Conservation (phyloP, 2,888 invertebrate genomes). For the Drosophila meridiana region DNA sequence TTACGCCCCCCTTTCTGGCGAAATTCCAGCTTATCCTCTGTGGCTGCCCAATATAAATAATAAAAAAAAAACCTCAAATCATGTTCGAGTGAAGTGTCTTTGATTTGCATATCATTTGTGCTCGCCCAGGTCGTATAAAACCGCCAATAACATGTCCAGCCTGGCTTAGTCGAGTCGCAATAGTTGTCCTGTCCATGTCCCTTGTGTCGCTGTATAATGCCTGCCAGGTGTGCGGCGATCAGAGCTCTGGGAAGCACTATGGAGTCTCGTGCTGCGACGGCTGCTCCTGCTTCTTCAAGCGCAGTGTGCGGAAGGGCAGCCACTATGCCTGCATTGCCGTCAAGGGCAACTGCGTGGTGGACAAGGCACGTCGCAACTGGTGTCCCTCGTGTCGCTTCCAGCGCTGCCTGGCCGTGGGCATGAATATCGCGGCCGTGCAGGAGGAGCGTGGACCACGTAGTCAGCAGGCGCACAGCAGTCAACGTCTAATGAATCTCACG, state of each 20-base stretch:
- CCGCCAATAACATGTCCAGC: conserved; percentile 38
- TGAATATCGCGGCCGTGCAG: conserved; percentile 93
- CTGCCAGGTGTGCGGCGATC: conserved; percentile 93
- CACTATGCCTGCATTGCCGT: conserved; percentile 92
- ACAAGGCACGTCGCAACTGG: conserved; percentile 94
- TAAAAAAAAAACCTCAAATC: conserved; percentile 74
- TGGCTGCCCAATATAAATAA: conserved; percentile 45
- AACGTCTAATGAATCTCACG: conserved; percentile 1
- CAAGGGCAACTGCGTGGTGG: conserved; percentile 90
- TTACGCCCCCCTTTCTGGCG: conserved; percentile 55
- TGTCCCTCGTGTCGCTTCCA: conserved; percentile 93
- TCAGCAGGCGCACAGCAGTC: conserved; percentile 40
- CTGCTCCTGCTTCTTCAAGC: conserved; percentile 95
- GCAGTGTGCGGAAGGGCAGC: conserved; percentile 91
- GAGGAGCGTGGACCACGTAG: conserved; percentile 92
- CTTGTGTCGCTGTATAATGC: conserved; percentile 35
- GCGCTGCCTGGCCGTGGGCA: conserved; percentile 90
- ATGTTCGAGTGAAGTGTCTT: conserved; percentile 66
- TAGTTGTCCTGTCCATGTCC: conserved; percentile 49
- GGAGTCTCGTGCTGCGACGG: conserved; percentile 95
- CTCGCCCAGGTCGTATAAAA: conserved; percentile 51
- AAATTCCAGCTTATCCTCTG: conserved; percentile 38
- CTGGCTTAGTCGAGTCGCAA: conserved; percentile 30
- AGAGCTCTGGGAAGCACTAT: conserved; percentile 93
- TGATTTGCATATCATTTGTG: conserved; percentile 83